Conservation (phyloP, 2,113 vertebrate species). For the Tychaedon coryphoeus region DNA sequence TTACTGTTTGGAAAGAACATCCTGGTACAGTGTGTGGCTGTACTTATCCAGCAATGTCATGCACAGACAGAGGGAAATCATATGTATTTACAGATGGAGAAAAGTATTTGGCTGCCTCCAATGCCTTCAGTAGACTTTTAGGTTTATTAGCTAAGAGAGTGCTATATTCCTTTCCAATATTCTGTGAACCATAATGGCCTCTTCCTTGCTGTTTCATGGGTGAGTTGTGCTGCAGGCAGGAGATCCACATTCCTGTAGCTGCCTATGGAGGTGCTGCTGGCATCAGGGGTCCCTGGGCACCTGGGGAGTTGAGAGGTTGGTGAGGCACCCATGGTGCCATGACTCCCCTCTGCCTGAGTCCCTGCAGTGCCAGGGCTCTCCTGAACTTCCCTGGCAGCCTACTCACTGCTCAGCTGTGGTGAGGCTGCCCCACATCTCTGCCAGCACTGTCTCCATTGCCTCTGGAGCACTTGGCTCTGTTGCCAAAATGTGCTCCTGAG, state of each 20-base stretch:
- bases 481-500: neutral
- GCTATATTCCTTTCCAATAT: neutral
- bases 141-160: neutral
- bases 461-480: neutral
- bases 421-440: neutral
- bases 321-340: fast-evolving
- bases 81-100: neutral
- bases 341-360: fast-evolving
- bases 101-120: neutral
- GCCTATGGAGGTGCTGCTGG: neutral
- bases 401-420: neutral
- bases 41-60: neutral
- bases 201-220: neutral
- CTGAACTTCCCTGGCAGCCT: neutral
- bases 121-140: neutral
- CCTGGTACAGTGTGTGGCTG: neutral
- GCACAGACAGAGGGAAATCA: neutral
- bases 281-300: neutral
- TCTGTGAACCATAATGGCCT: neutral
- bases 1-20: constrained; percentile 9
- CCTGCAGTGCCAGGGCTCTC: neutral
- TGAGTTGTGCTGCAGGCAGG: neutral
- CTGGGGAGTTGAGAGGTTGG: neutral
- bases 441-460: neutral
- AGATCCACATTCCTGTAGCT: neutral